Conservation (phyloP, 2,888 invertebrate genomes). For the Cartodere bifasciata region DNA sequence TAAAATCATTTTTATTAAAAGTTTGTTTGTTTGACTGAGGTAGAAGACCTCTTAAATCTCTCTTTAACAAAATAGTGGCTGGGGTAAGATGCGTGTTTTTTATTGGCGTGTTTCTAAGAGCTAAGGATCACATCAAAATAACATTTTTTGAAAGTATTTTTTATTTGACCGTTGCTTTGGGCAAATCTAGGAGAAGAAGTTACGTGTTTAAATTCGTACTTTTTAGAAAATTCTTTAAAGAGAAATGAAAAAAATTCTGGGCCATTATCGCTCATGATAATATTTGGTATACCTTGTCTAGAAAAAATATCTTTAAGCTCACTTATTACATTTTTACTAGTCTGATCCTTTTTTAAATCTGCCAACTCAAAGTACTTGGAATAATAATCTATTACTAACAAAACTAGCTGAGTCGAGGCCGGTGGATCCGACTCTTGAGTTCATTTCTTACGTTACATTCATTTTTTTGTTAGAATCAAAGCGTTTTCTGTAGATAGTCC, state of each 20-base stretch:
- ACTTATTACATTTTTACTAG: conserved; percentile 12
- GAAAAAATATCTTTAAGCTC: conserved; percentile 9
- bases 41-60: conserved; percentile 12
- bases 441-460: no score
- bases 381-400: conserved; percentile 23
- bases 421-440: no score
- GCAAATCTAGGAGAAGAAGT: conserved; percentile 15
- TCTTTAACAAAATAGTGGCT: conserved; percentile 11
- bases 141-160: conserved; percentile 11
- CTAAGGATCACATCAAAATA: conserved; percentile 6
- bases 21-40: no score
- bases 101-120: conserved; percentile 9
- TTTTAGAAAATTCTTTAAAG: conserved; percentile 15
- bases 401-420: no score
- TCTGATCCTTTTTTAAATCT: no score
- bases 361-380: no score
- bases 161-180: conserved; percentile 14
- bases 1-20: no score
- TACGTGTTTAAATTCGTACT: conserved; percentile 13
- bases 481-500: no score
- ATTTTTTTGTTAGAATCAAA: no score
- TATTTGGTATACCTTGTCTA: conserved; percentile 13
- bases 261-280: conserved; percentile 18
- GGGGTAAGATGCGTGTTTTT: conserved; percentile 8
- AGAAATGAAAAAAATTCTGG: conserved; percentile 14